Conservation (phyloP, 2,797 vertebrate species). For the Manis javanica region DNA sequence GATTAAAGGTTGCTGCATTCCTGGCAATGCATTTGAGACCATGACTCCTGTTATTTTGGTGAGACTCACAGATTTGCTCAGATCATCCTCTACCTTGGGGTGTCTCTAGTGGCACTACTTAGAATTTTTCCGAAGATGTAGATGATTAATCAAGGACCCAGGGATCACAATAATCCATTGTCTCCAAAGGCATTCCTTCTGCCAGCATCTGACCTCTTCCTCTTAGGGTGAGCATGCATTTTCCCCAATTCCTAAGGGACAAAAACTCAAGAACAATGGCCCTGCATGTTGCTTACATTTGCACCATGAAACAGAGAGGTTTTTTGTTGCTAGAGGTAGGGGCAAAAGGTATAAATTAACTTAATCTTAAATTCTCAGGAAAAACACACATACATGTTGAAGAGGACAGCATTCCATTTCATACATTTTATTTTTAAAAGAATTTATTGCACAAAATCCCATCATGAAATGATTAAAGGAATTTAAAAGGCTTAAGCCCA, state of each 20-base stretch:
- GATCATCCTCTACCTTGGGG: fast-evolving
- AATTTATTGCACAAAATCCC: not conserved
- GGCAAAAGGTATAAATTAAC: not conserved
- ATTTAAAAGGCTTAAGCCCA: not conserved
- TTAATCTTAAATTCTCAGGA: not conserved
- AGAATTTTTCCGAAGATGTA: not conserved
- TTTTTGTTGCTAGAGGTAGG: not conserved
- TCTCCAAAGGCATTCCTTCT: not conserved
- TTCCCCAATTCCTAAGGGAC: constrained; percentile 22
- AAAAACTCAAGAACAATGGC: constrained; percentile 1
- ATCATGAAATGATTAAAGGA: not conserved
- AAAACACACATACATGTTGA: not conserved
- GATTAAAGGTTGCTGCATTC: not conserved
- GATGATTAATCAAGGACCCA: not conserved
- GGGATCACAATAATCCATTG: constrained; percentile 42
- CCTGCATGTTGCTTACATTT: not conserved
- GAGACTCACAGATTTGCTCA: fast-evolving
- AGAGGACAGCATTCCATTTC: not conserved
- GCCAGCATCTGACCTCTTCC: constrained; percentile 43
- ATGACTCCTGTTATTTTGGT: fast-evolving
- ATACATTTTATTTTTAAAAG: not conserved
- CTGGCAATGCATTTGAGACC: not conserved
- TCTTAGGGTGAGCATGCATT: constrained; percentile 14
- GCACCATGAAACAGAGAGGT: not conserved
- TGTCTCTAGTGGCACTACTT: not conserved